Conservation (phyloP, 2,113 vertebrate species). For the Erythrolamprus reginae region DNA sequence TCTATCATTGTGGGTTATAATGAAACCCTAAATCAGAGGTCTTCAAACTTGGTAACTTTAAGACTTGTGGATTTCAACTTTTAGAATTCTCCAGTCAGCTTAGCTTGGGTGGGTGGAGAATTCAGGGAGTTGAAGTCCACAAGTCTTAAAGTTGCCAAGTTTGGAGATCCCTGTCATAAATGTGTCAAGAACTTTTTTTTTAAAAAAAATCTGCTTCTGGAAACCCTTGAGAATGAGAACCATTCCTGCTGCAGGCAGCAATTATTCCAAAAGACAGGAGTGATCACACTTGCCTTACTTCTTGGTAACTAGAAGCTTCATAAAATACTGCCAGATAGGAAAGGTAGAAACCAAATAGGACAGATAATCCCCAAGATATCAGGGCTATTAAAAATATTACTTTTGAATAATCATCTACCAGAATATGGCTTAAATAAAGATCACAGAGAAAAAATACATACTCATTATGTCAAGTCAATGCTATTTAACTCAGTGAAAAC, state of each 20-base stretch:
- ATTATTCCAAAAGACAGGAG: background rate
- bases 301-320: background rate
- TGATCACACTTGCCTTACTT: background rate
- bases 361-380: background rate
- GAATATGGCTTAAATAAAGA: background rate
- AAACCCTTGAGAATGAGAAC: background rate
- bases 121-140: too few relatives aligned
- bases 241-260: background rate
- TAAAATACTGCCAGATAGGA: background rate
- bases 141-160: too few relatives aligned
- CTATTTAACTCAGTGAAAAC: background rate
- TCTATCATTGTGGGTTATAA: background rate
- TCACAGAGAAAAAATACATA: background rate
- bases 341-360: background rate
- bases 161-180: too few relatives aligned
- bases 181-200: background rate
- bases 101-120: too few relatives aligned
- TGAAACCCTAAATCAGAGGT: too few relatives aligned
- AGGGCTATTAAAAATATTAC: background rate
- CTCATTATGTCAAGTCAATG: background rate
- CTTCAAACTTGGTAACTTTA: too few relatives aligned
- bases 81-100: too few relatives aligned
- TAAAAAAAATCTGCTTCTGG: too few relatives aligned
- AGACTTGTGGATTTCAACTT: too few relatives aligned
- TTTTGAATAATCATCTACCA: background rate